Conservation (phyloP, 1,140 invertebrate species). For the Anagrus nilaparvatae region DNA sequence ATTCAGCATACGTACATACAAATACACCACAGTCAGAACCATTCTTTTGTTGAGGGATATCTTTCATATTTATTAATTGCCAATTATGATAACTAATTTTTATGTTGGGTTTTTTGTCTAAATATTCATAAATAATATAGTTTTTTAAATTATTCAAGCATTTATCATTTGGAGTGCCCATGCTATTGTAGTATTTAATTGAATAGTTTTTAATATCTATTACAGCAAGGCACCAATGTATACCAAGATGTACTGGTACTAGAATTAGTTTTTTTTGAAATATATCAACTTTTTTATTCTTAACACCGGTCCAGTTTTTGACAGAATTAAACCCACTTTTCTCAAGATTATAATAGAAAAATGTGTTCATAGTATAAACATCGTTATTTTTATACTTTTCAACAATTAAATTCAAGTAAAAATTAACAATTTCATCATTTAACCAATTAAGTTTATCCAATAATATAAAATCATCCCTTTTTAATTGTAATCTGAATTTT, state of each 20-base stretch:
- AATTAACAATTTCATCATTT: constrained; percentile 95
- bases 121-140: constrained; percentile 75
- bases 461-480: no score
- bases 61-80: constrained; percentile 54
- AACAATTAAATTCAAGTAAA: constrained; percentile 81
- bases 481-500: no score
- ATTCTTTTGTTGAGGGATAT: constrained; percentile 94
- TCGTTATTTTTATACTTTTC: constrained; percentile 54
- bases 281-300: constrained; percentile 81
- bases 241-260: constrained; percentile 85
- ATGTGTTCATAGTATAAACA: constrained; percentile 86
- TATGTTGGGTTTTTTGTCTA: constrained; percentile 80
- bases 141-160: constrained; percentile 60
- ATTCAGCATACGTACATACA: constrained; percentile 92
- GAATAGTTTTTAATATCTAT: constrained; percentile 70
- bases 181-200: constrained; percentile 87
- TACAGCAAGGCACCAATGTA: constrained; percentile 96
- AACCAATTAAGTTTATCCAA: no score
- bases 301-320: constrained; percentile 82
- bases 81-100: no score
- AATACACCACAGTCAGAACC: constrained; percentile 97
- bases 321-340: constrained; percentile 62
- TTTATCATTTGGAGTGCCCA: constrained; percentile 67
- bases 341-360: constrained; percentile 84
- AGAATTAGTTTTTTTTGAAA: constrained; percentile 75